Evolutionary conservation across 1,140 invertebrate genomes (phyloP), one percentile per base, ranked within the genome.

Genomic region (Zaprionus capensis): DNA sequence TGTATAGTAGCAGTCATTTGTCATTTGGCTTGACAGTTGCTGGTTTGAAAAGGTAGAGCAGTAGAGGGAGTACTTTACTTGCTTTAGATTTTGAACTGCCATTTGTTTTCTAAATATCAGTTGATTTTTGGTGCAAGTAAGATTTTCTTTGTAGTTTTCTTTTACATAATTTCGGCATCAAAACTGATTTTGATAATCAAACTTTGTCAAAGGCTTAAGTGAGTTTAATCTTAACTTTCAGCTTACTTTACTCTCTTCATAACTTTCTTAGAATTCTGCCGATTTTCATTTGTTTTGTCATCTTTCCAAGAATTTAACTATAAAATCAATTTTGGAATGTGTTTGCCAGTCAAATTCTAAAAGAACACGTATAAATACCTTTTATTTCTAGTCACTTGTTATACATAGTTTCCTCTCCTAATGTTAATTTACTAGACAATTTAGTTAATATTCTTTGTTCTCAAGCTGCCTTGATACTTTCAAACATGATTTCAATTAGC

Each of bases 401-500:
- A n/a, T n/a, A n/a, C n/a, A 7, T 2, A 34, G 2, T 34, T 34
- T 31, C 9, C 38, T 6, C 5, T 41, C 38, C 2, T 41, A 15
- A 41, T n/a, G 4, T 4, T 15, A 5, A 17, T 20, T 46, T 34
- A 34, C 2, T 34, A 11, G 9, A 34, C 3, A 34, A 34, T 11
- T 17, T 15, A 15, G 4, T 15, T 1, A 15, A 3, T 46, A 17
- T 46, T 17, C 2, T 7, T 46, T 0, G 4, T 6, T n/a, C n/a
- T 44, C n/a, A 0, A 44, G 7, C 7, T 17, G n/a, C n/a, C 0
- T 15, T n/a, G 5, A 1, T n/a, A 41, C 38, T 41, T 4, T 41
- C 2, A 5, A n/a, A 7, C 15, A 41, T 63, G 31, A 68, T 46
- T 28, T 61, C 31, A 74, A 74, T 56, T 74, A 56, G n/a, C 34